Conservation (phyloP, 1,140 invertebrate genomes). For the Andrena cerasifolii region DNA sequence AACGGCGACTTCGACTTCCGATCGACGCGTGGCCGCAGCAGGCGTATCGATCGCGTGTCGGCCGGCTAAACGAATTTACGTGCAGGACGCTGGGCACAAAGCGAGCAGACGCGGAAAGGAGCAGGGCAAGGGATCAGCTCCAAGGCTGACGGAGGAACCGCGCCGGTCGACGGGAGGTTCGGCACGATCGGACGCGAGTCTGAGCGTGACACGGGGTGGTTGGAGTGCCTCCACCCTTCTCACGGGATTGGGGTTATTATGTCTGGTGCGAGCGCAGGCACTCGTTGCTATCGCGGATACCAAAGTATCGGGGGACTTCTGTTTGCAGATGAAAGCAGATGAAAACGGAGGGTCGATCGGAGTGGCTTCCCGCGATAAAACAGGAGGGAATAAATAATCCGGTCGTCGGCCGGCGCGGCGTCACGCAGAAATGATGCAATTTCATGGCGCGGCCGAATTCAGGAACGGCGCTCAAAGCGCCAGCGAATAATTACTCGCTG, state of each 20-base stretch:
- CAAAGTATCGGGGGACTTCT: too few species aligned
- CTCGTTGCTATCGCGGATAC: neutral
- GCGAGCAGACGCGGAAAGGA: neutral
- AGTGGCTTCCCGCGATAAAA: too few species aligned
- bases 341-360: too few species aligned
- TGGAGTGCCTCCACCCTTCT: too few species aligned
- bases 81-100: conserved; percentile 11
- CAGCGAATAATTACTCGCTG: neutral
- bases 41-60: conserved; percentile 22
- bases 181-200: neutral
- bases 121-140: neutral
- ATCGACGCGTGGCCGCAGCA: neutral
- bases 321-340: too few species aligned
- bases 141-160: neutral
- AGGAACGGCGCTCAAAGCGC: neutral
- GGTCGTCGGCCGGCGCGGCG: too few species aligned
- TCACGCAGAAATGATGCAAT: neutral
- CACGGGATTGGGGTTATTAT: neutral
- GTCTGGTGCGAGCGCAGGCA: neutral
- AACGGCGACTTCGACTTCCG: neutral
- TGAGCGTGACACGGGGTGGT: neutral
- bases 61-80: conserved; percentile 33
- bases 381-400: neutral
- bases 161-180: neutral
- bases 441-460: neutral